Evolutionary conservation across 2,888 invertebrate species (phyloP), one percentile per base, ranked within the genome.

Genomic region (Tenthredo notha): DNA sequence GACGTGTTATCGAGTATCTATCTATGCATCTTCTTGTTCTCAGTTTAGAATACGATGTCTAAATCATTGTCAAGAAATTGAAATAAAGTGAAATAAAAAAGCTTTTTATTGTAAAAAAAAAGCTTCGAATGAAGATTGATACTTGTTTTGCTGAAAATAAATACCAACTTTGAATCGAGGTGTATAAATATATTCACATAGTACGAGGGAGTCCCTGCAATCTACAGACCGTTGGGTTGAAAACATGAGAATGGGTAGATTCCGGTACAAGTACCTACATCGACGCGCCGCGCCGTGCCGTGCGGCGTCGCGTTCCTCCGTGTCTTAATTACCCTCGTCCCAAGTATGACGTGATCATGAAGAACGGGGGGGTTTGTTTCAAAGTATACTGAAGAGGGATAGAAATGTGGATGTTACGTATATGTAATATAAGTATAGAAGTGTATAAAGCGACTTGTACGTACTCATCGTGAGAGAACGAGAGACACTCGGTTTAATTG

Each of bases 401-500:
- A 80, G 54, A 37, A 61, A 70, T 1, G 6, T 33, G 33, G 50
- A 15, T 18, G 29, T n/a, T 77, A 7, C 25, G 25, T 33, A 33
- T 50, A 29, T 54, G 1, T 37, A 33, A 25, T 21, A 83, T 37
- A 37, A 43, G 47, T 25, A 43, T 25, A 29, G 25, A 67, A 82
- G 67, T 67, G 82, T 47, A 67, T 47, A 67, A 67, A 29, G 37
- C 15, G 83, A 80, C n/a, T 80, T 18, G 65, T 58, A 25, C 65
- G 18, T 61, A 25, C 25, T 12, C 18, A 33, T n/a, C 9, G 37
- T n/a, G 37, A 37, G 78, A 25, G 29, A 29, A 43, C 33, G 47
- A 33, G 82, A 65, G 47, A 83, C 67, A 83, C 83, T 83, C 67
- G 67, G 67, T 83, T 83, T 83, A 83, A 83, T 83, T 83, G 83